A percentile compares a stretch with the other conserved stretches of the same genome.
Conservation (phyloP, 2,113 vertebrate genomes). For the Scomber japonicus region DNA sequence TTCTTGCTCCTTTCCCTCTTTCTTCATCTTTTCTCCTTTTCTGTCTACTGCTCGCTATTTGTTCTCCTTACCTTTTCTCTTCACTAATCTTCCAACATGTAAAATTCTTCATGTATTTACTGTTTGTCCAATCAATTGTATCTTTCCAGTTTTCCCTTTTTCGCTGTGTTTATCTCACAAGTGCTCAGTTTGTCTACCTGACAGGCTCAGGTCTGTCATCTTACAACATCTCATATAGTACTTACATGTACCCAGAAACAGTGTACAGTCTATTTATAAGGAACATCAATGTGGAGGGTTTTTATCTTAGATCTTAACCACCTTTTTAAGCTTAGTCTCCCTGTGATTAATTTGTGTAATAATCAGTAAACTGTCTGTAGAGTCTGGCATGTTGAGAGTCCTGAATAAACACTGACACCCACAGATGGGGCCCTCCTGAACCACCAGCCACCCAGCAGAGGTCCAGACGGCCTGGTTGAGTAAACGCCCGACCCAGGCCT, state of each 20-base stretch:
- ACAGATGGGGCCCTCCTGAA: conserved; percentile 52
- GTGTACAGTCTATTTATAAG: conserved; percentile 7
- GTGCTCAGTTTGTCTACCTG: not conserved
- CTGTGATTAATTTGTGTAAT: conserved; percentile 35
- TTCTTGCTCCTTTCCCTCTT: not conserved
- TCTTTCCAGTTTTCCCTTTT: not conserved
- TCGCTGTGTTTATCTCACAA: not conserved
- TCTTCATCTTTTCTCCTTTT: conserved; percentile 1
- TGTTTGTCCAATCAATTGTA: not conserved
- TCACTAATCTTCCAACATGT: not conserved
- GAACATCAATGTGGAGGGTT: not conserved
- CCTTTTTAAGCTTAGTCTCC: conserved; percentile 2
- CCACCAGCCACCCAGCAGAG: conserved; percentile 28
- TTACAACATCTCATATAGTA: not conserved
- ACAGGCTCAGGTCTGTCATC: not conserved
- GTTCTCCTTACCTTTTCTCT: not conserved
- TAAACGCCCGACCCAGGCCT: conserved; percentile 38
- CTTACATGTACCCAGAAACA: not conserved
- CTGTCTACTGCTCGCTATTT: not conserved
- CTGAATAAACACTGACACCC: conserved; percentile 54
- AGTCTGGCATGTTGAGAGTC: conserved; percentile 20
- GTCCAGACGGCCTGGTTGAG: conserved; percentile 39
- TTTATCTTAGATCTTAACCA: conserved; percentile 1
- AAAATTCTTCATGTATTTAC: not conserved
- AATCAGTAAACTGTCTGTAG: conserved; percentile 31